Evolutionary conservation across 2,888 invertebrate genomes (phyloP), one percentile per base, ranked within the genome.

Genomic region (Mimachlamys varia): DNA sequence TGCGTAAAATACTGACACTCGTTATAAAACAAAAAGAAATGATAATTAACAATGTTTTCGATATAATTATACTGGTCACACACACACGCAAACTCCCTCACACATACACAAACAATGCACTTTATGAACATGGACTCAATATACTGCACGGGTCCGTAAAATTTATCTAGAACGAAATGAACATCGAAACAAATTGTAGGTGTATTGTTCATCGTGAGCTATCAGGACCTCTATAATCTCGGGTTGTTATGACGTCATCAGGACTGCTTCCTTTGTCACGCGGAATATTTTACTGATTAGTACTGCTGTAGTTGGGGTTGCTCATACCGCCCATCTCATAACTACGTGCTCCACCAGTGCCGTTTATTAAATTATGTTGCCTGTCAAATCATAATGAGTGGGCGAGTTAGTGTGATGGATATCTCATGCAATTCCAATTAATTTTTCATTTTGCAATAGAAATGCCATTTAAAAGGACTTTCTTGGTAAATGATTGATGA

Each of bases 281-380:
- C 13, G 7, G 0, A 33, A 2, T 53, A 15, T 33, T 76, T 76
- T 15, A 76, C 33, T 76, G 27, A 33, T 10, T 0, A 33, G 76
- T 44, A 5, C 76, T 87, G 27, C 44, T 49, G 87, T 90, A 91
- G 49, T 91, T 91, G 17, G 91, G 91, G 49, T 91, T 91, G 27
- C 87, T 88, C 91, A 91, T 91, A 49, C 91, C 91, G 37, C 89
- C 88, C 91, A 91, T 88, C 55, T 91, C 91, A 88, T 91, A 91
- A 0, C 76, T 33, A 13, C 76, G 76, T 76, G 76, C 76, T 76
- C 76, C 76, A 22, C 76, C 76, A 0, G 76, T 76, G 33, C 33
- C 33, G 13, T 44, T 76, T 38, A 22, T 62, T 22, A 55, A n/a
- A 88, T 88, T 58, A 38, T 50, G 90, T 90, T 91, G 91, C 89